Evolutionary conservation across 37 sponge, comb jelly and placozoan genomes (phyloP).

Genomic region (Axinella damicornis): DNA sequence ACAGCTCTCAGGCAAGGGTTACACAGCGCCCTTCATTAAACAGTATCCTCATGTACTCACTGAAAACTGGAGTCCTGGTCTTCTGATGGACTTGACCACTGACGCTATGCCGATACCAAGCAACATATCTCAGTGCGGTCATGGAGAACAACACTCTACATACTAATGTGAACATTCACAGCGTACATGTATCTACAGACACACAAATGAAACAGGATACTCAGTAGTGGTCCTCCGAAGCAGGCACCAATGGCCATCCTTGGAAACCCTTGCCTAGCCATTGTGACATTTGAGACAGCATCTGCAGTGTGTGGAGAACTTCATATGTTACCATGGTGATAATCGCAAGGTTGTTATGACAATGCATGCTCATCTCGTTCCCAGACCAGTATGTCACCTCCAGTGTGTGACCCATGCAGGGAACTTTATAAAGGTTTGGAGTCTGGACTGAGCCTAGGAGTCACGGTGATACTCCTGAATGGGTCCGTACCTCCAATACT

Average conservation of each 20-base stretch:
- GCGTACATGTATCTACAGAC: too few species aligned
- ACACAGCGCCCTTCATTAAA: too few species aligned
- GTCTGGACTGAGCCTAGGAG: background rate
- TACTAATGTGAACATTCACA: too few species aligned
- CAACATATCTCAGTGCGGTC: conserved; percentile 69
- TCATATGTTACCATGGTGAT: background rate
- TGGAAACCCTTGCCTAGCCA: conserved; percentile 97
- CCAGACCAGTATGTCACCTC: too few species aligned
- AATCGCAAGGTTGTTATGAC: too few species aligned
- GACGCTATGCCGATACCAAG: conserved; percentile 90
- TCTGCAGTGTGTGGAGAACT: conserved; percentile 60
- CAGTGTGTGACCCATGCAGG: too few species aligned
- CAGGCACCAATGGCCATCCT: conserved; percentile 98
- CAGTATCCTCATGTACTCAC: too few species aligned
- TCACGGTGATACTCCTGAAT: background rate
- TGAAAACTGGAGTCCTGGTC: background rate
- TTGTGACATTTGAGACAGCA: conserved; percentile 92
- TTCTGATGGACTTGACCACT: conserved; percentile 46
- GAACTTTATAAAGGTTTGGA: too few species aligned
- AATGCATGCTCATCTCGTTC: too few species aligned
- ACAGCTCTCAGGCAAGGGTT: too few species aligned
- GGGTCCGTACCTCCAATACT: conserved; percentile 91
- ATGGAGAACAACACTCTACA: too few species aligned
- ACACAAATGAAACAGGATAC: conserved; percentile 72
- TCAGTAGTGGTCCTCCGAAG: conserved; percentile 95